Percentiles rank a stretch among this genome's conserved stretches.
Conservation (phyloP, 2,113 vertebrate species). For the Scopus umbretta region DNA sequence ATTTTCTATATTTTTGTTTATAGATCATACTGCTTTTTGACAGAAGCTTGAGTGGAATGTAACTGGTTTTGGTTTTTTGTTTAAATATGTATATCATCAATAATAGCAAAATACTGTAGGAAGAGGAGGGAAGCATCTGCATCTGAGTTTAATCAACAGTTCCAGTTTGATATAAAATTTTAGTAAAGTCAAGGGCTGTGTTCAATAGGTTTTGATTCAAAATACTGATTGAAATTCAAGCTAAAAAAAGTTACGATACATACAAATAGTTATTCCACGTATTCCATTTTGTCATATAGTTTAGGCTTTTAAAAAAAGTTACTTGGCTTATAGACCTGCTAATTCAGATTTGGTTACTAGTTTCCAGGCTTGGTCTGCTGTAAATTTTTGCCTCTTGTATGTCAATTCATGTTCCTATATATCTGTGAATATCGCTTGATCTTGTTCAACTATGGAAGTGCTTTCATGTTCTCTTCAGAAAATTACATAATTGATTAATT, state of each 20-base stretch:
- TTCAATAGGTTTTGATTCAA: not conserved
- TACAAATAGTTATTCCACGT: not conserved
- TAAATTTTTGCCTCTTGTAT: not conserved
- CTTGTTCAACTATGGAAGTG: not conserved
- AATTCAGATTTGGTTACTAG: not conserved
- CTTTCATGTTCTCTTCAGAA: not conserved
- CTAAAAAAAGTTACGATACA: not conserved
- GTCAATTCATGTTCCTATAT: not conserved
- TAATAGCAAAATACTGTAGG: not conserved
- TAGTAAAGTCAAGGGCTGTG: not conserved
- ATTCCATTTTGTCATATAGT: not conserved
- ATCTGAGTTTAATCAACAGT: not conserved
- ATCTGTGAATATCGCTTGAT: not conserved
- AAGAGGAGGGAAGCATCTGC: not conserved
- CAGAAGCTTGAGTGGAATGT: not conserved
- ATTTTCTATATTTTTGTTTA: not conserved
- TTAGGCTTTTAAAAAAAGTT: not conserved
- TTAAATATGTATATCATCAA: not conserved
- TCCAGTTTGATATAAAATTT: not conserved
- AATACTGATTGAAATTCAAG: not conserved
- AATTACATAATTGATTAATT: not conserved
- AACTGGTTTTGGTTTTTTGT: not conserved
- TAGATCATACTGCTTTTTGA: not conserved
- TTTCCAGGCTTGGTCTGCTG: not conserved
- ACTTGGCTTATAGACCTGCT: not conserved